Percentiles rank a stretch among this genome's conserved stretches.
Conservation (phyloP, 1,140 invertebrate species). For the Venturia canescens region DNA sequence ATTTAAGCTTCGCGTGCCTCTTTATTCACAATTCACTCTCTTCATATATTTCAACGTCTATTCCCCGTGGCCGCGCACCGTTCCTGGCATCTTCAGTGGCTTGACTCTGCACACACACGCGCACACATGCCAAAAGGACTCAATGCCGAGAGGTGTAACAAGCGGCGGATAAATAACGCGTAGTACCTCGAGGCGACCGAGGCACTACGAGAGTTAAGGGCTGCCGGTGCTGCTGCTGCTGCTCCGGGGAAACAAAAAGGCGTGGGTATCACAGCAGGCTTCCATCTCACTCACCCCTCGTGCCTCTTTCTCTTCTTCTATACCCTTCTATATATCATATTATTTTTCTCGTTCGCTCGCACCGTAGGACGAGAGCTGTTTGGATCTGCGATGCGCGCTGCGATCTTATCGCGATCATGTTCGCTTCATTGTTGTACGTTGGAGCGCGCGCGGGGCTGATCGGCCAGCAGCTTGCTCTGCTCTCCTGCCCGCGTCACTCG, state of each 20-base stretch:
- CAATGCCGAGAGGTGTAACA: conserved; percentile 10
- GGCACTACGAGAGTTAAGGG: neutral
- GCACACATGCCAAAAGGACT: neutral
- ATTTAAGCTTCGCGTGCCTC: no score
- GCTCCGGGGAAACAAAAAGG: conserved; percentile 67
- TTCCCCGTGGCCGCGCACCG: neutral
- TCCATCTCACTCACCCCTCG: conserved; percentile 50
- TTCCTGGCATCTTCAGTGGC: neutral
- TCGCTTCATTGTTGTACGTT: conserved; percentile 71
- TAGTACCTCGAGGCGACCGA: conserved; percentile 47
- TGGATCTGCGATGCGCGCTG: conserved; percentile 61
- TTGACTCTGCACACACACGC: conserved; percentile 8
- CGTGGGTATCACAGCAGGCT: conserved; percentile 70
- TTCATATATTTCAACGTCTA: no score
- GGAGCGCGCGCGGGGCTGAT: conserved; percentile 50
- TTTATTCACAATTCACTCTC: no score
- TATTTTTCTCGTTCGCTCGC: conserved; percentile 2
- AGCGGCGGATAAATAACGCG: conserved; percentile 1
- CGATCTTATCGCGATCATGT: conserved; percentile 69
- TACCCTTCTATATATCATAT: conserved; percentile 12
- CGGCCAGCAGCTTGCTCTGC: conserved; percentile 45
- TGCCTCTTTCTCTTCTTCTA: conserved; percentile 15
- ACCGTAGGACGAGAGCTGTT: conserved; percentile 61
- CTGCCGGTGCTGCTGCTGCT: no score
- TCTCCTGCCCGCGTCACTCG: neutral